phyloP scores from a whole-genome alignment of 2,888 invertebrate genomes.

The Apantesis nais region DNA sequence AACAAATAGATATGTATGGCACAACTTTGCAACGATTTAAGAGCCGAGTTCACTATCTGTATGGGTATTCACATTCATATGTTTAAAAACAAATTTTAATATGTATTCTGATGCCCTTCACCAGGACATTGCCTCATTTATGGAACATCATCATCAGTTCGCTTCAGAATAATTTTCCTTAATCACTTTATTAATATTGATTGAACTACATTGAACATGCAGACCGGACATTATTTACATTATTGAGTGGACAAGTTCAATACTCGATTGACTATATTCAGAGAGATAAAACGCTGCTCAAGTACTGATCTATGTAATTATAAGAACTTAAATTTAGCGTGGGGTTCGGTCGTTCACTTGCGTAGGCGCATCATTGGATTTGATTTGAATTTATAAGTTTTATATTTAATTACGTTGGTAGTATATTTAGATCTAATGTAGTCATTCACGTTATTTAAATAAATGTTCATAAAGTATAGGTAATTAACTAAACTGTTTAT shows the following conservation, averaged over 20 bases:
- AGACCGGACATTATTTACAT: conserved; percentile 38
- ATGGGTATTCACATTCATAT: background rate
- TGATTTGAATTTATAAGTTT: conserved; percentile 20
- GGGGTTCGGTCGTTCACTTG: conserved; percentile 53
- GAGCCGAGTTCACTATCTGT: too few species aligned
- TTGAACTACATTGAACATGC: conserved; percentile 37
- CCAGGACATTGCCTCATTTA: background rate
- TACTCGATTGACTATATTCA: conserved; percentile 19
- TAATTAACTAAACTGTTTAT: conserved; percentile 9
- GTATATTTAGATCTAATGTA: background rate
- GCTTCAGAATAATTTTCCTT: conserved; percentile 31
- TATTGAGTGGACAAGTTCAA: conserved; percentile 37
- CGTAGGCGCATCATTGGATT: conserved; percentile 46
- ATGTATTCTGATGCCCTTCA: conserved; percentile 1
- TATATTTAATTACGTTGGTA: conserved; percentile 21
- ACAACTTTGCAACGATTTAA: too few species aligned
- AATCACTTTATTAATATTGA: conserved; percentile 36
- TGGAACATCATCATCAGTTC: conserved; percentile 9
- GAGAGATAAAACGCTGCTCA: conserved; percentile 20
- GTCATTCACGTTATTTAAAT: background rate
- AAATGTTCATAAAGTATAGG: background rate
- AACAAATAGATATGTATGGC: too few species aligned
- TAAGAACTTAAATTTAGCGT: conserved; percentile 47
- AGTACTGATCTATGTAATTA: conserved; percentile 25
- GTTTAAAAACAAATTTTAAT: background rate